Percentiles rank a stretch among this genome's conserved stretches.
Conservation (phyloP, 2,888 invertebrate species). For the Amorpha juglandis region DNA sequence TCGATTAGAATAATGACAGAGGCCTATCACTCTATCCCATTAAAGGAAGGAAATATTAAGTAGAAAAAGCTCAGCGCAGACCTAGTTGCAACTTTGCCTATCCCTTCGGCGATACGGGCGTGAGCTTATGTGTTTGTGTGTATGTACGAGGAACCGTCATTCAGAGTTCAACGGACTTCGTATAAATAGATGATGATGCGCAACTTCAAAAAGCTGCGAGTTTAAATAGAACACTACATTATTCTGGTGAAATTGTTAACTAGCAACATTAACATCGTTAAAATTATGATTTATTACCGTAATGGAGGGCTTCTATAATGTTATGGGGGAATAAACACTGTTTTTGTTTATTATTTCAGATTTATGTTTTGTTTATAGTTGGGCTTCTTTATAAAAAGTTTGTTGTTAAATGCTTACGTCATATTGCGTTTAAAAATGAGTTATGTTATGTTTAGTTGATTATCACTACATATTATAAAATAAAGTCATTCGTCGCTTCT, state of each 20-base stretch:
- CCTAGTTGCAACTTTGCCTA: too few species aligned
- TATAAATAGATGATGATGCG: conserved; percentile 25
- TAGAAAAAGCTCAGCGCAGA: too few species aligned
- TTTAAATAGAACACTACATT: conserved; percentile 26
- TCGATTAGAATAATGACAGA: too few species aligned
- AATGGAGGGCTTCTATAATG: conserved; percentile 3
- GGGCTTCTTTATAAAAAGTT: background rate
- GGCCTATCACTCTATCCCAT: too few species aligned
- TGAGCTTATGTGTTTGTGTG: too few species aligned
- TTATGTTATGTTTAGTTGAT: too few species aligned
- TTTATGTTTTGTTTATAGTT: conserved; percentile 5
- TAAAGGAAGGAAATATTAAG: too few species aligned
- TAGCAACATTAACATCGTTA: conserved; percentile 15
- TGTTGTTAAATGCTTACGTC: background rate
- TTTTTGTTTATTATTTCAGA: conserved; percentile 8
- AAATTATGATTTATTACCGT: conserved; percentile 22
- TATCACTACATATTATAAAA: too few species aligned
- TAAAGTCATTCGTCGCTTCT: too few species aligned
- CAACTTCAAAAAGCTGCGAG: conserved; percentile 15
- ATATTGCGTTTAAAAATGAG: background rate
- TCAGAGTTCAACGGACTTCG: conserved; percentile 27
- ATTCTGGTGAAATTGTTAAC: conserved; percentile 20
- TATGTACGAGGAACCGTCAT: background rate
- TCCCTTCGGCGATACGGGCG: too few species aligned
- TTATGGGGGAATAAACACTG: conserved; percentile 18